Base-by-base conservation (phyloP, 2,113 vertebrate species). In the Menura novaehollandiae region DNA sequence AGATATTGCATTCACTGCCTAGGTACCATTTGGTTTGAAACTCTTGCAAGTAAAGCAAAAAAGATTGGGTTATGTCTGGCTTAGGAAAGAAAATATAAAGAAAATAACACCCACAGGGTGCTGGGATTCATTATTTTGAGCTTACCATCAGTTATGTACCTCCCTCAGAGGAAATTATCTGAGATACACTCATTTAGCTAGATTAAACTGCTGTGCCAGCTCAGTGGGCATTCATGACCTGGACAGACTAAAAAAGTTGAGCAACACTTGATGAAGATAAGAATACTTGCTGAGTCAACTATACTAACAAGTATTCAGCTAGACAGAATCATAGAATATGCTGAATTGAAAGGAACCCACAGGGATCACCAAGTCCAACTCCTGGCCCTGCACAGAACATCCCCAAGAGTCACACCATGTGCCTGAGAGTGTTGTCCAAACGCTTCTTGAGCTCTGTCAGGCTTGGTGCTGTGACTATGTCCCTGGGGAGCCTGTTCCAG, bases 1-100 rank as follows among this genome's bases (percentile, higher is more conserved):
- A 41, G 26, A 28, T 28, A 33, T 7, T 2, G 7, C 0, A 1
- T 47, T 11, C 13, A 13, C 33, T 84, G 51, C 18, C 15, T 35
- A 32, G 10, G 13, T 63, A 37, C 10, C 21, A 14, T 60, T 79
- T 64, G 26, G 10, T 49, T 51, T 53, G 16, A 80, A 79, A 51
- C 13, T 52, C 35, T 47, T 56, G 19, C 22, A 80, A 69, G 24
- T 59, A 78, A 80, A 47, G 46, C 26, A 71, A 55, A 41, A 92
- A 46, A 27, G 6, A 7, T 7, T 37, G 59, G 12, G 5, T 76
- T 62, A 24, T 6, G 15, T 71, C 52, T 75, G 30, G 16, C 55
- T 56, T 41, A 71, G 26, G 14, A 75, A 66, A 84, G 28, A 30
- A 87, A 64, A 74, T 35, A 49, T 10, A 53, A 52, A 78, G 15